Evolutionary conservation across 2,888 invertebrate species (phyloP), one percentile per base, ranked within the genome.

Genomic region (Acleris cristana): DNA sequence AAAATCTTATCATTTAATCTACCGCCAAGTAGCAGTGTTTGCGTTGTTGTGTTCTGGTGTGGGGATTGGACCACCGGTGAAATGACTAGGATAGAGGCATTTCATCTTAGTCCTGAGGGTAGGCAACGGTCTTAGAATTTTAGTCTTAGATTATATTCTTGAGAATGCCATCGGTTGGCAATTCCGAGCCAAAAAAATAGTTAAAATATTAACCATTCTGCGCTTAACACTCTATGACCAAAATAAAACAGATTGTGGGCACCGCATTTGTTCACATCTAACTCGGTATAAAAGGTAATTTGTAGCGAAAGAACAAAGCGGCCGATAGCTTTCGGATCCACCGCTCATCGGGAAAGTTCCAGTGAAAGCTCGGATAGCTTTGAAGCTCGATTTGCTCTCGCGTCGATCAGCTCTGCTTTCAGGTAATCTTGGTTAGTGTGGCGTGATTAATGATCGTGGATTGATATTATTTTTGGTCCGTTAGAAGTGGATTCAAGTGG

Each of bases 161-260:
- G n/a, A 7, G 26, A 26, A 26, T 26, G 26, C 26, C 1, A 26
- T 26, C 26, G 7, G 7, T 26, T 26, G 26, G 8, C 26, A 2
- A 26, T 0, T 7, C 7, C 7, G 1, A 1, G 26, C 7, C 0
- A 26, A 26, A 26, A 26, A 26, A 26, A 26, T 0, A 2, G 1
- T 26, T 18, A 49, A 18, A 51, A 51, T 3, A n/a, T 5, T 12
- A 53, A 4, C 21, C 52, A 3, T 12, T 65, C 65, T 59, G 26
- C 18, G 3, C 40, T 34, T 16, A 21, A 12, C 30, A 49, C 14
- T 60, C 65, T 54, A 18, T 40, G 65, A 16, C 18, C 34, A 60
- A 60, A 65, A 65, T 65, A 65, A 65, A 65, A 65, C 65, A 65
- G 65, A 65, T 60, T 54, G 54, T 54, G 59, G 65, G 59, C 54